Percentiles rank a stretch among this genome's conserved stretches.
Evolutionary conservation across 2,113 vertebrate species (phyloP).

Genomic region (Pelmatolapia mariae): DNA sequence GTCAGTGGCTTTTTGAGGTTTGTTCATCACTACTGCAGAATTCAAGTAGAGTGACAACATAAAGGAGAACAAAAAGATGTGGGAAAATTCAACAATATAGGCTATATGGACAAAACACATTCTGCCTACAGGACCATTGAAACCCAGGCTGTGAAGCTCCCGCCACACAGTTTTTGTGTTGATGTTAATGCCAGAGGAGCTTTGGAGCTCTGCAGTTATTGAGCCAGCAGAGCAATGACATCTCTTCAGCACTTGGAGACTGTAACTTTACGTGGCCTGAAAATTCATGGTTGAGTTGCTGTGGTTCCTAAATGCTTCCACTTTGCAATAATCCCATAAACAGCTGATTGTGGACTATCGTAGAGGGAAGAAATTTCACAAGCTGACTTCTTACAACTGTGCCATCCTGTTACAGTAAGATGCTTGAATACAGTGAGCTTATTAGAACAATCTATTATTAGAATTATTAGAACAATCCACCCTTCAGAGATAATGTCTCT

Average conservation of each 20-base stretch:
- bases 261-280: background rate
- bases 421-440: background rate
- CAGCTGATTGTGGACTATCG: background rate
- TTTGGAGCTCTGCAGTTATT: background rate
- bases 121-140: background rate
- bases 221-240: background rate
- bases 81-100: background rate
- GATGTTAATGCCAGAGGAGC: background rate
- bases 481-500: too few relatives aligned
- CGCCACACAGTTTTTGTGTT: background rate
- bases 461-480: too few relatives aligned
- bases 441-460: background rate
- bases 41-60: background rate
- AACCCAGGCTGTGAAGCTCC: background rate
- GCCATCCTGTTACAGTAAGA: background rate
- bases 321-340: background rate
- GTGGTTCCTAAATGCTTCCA: background rate
- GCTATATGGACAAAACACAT: background rate
- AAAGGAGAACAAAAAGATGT: background rate
- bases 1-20: constrained; percentile 13
- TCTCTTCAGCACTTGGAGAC: background rate
- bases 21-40: background rate
- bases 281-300: background rate
- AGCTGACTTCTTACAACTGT: background rate
- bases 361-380: background rate